Conservation (phyloP, 2,888 invertebrate genomes). For the Caradrina kadenii region DNA sequence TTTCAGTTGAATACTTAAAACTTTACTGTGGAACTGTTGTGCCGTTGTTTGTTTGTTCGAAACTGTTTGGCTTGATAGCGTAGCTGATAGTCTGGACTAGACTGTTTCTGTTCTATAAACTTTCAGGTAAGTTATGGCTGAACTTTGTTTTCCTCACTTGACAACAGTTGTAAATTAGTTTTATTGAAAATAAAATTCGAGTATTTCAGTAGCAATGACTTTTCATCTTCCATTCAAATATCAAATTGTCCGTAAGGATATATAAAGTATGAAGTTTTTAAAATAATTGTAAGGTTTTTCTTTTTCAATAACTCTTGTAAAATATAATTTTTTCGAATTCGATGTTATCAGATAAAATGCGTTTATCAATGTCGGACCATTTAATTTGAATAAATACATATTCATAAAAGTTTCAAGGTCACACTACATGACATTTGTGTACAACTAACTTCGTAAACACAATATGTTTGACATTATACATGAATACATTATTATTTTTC, state of each 20-base stretch:
- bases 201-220: not conserved
- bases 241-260: not conserved
- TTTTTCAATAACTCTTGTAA: conserved; percentile 26
- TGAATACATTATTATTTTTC: conserved; percentile 1
- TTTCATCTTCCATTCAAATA: conserved; percentile 7
- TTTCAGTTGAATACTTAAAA: conserved; percentile 57
- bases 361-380: conserved; percentile 54
- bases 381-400: conserved; percentile 51
- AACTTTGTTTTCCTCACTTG: conserved; percentile 24
- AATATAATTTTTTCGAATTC: conserved; percentile 21
- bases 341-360: conserved; percentile 57
- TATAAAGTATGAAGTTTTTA: not conserved
- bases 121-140: conserved; percentile 65
- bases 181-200: not conserved
- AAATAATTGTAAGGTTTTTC: not conserved
- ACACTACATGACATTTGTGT: conserved; percentile 19
- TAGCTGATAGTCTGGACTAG: conserved; percentile 40
- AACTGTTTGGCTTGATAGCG: conserved; percentile 39
- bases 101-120: conserved; percentile 74
- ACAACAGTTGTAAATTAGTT: conserved; percentile 9
- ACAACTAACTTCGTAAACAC: conserved; percentile 13
- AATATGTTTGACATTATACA: not conserved
- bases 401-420: conserved; percentile 53
- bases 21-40: conserved; percentile 60
- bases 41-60: conserved; percentile 60